Percentiles rank a stretch among this genome's conserved stretches.
phyloP scores from a whole-genome alignment of 30 jellyfish, hydroid and myxozoan species.

The Hydractinia symbiolongicarpus region DNA sequence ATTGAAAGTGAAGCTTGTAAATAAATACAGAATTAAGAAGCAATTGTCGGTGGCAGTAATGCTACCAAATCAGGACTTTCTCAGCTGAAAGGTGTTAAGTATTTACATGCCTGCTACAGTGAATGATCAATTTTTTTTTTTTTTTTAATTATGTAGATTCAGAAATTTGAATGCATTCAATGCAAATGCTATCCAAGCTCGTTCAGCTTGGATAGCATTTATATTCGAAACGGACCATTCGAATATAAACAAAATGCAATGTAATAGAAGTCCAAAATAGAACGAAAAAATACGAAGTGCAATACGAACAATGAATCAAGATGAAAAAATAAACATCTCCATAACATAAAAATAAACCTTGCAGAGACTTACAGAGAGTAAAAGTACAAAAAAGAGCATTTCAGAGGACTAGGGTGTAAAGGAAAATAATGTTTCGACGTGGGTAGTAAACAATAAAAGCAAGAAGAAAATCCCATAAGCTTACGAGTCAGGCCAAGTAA shows the following conservation, averaged over 20 bases:
- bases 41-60: no score
- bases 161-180: background rate
- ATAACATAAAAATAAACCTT: background rate
- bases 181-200: background rate
- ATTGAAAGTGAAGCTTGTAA: no score
- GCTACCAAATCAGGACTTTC: no score
- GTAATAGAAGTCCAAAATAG: background rate
- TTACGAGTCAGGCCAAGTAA: background rate
- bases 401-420: background rate
- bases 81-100: no score
- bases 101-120: no score
- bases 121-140: no score
- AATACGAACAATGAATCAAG: background rate
- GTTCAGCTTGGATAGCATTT: no score
- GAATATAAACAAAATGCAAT: background rate
- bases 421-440: background rate
- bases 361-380: background rate
- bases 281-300: background rate
- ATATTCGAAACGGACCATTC: slow-evolving; percentile 6
- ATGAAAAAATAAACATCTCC: background rate
- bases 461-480: background rate
- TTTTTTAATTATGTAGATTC: no score
- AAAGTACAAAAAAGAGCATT: slow-evolving; percentile 4
- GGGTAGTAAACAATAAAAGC: background rate
- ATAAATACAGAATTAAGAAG: no score